Evolutionary conservation across 2,797 vertebrate genomes (phyloP), one percentile per base, ranked within the genome.

Genomic region (Coccyzus lansbergi): DNA sequence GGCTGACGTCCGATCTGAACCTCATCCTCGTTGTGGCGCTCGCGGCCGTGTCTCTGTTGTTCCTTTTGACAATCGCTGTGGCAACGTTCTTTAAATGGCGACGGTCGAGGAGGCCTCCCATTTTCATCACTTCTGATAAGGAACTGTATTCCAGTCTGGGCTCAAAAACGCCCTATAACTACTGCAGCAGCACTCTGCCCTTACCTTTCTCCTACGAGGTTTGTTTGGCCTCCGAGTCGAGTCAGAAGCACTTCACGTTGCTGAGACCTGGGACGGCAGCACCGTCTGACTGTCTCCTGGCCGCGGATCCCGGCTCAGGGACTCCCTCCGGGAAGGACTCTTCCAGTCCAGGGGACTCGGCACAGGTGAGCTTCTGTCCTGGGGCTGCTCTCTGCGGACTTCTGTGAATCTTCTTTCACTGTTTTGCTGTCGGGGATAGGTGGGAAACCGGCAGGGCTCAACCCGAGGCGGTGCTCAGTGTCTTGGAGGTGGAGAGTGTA

Each of bases 161-260:
- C 3, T 86, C 94, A 12, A 96, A 90, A 55, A 78, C 92, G 40
- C 68, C 63, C 1, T 91, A 78, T 72, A 91, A 94, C 75, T 97
- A 92, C 63, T 96, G 62, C 25, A 94, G 86, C 60, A 91, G 42
- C 36, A 95, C 96, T 7, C 74, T 96, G 22, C 87, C 93, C 1
- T 75, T 97, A 24, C 93, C 97, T 6, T 96, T 85, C 53, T 93
- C 93, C 13, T 97, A 96, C 24, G 95, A 97, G 28, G 70, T 96
- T 3, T 94, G 91, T 90, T 67, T 96, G 68, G 55, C 92, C 8
- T 94, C 97, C 0, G 84, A 97, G 31, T 84, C 86, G 8, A 86
- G 51, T 7, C 93, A 89, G n/a, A 97, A 86, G 10, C 95, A 96
- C 29, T 96, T 96, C 69, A 84, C 92, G 4, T 96, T 96, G 75